Evolutionary conservation across 2,113 vertebrate species (phyloP).

Genomic region (Chitala chitala): DNA sequence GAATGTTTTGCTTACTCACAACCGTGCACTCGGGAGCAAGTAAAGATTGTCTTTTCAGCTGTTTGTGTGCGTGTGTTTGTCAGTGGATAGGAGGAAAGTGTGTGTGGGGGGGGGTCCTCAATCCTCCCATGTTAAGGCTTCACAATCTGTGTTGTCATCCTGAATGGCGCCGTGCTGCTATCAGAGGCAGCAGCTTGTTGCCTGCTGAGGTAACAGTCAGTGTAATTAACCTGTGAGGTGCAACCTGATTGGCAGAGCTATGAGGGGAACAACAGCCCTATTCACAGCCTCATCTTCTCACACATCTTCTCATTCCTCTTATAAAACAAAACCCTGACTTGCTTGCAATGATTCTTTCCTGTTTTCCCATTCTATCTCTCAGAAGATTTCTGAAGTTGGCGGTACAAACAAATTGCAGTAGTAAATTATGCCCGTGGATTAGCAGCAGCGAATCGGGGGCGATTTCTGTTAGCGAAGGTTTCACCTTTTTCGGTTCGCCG

Average conservation of each 20-base stretch:
- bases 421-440: too few relatives aligned
- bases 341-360: too few relatives aligned
- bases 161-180: slow-evolving; percentile 4
- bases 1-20: not conserved
- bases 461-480: too few relatives aligned
- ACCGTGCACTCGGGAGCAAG: not conserved
- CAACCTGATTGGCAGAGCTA: not conserved
- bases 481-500: not conserved
- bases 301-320: not conserved
- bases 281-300: not conserved
- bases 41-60: too few relatives aligned
- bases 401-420: too few relatives aligned
- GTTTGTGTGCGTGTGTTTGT: too few relatives aligned
- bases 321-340: too few relatives aligned
- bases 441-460: too few relatives aligned
- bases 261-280: not conserved
- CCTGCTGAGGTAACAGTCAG: slow-evolving; percentile 34
- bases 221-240: slow-evolving; percentile 27
- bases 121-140: not conserved
- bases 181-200: slow-evolving; percentile 30
- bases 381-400: too few relatives aligned
- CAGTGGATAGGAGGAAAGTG: too few relatives aligned
- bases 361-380: too few relatives aligned
- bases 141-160: not conserved
- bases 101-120: not conserved